A percentile compares a stretch with the other conserved stretches of the same genome.
Conservation (phyloP, 2,888 invertebrate genomes). For the Bombylius major region DNA sequence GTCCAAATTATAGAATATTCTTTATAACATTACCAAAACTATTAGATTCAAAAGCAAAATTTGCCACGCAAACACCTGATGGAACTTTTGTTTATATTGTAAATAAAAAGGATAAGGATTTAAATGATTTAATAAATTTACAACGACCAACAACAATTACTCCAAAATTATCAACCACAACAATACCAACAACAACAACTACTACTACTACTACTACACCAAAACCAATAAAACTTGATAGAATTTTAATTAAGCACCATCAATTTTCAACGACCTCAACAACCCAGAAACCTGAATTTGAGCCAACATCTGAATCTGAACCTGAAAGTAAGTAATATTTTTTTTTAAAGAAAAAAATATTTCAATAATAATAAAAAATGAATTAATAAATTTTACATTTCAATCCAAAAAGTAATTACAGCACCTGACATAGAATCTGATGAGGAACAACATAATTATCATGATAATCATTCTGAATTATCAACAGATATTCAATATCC, state of each 20-base stretch:
- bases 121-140: too few species aligned
- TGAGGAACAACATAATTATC: not conserved
- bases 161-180: not conserved
- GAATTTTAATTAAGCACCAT: not conserved
- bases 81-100: not conserved
- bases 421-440: not conserved
- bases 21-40: slow-evolving; percentile 1
- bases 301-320: not conserved
- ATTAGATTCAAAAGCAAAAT: not conserved
- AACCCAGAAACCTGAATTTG: not conserved
- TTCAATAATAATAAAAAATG: too few species aligned
- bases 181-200: not conserved
- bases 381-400: too few species aligned
- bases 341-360: too few species aligned
- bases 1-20: not conserved
- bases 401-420: not conserved
- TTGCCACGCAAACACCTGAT: not conserved
- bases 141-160: not conserved
- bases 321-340: not conserved
- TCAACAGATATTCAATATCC: too few species aligned
- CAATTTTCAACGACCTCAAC: not conserved
- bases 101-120: not conserved
- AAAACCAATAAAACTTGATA: not conserved
- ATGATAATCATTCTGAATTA: not conserved
- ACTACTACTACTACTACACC: not conserved